phyloP scores from a whole-genome alignment of 2,113 vertebrate species.

The Apistogramma diplotaenia region DNA sequence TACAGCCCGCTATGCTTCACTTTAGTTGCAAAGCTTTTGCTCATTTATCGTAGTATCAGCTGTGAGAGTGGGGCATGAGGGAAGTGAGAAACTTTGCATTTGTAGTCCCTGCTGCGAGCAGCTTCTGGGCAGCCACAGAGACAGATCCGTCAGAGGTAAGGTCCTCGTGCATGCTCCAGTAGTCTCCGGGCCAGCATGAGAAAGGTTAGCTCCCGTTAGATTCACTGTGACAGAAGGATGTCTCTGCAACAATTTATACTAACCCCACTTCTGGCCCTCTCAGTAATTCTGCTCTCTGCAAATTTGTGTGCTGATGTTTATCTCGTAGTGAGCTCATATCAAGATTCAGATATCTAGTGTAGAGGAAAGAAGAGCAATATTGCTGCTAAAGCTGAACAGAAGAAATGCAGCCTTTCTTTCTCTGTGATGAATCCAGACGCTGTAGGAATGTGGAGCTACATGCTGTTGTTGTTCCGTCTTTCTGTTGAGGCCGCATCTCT shows the following conservation, averaged over 20 bases:
- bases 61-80: not conserved
- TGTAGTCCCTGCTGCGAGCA: not conserved
- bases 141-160: slow-evolving; percentile 12
- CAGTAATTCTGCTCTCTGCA: not conserved
- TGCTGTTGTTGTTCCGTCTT: not conserved
- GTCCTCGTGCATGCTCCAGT: slow-evolving; percentile 11
- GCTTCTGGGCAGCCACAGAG: slow-evolving; percentile 8
- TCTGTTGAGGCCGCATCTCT: not conserved
- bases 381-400: not conserved
- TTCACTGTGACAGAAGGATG: slow-evolving; percentile 23
- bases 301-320: not conserved
- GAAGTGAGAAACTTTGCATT: not conserved
- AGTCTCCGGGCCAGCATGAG: not conserved
- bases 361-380: not conserved
- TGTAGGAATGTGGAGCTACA: slow-evolving; percentile 17
- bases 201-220: slow-evolving; percentile 45
- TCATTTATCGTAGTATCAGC: slow-evolving; percentile 3
- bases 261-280: not conserved
- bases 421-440: not conserved
- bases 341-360: not conserved
- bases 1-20: not conserved
- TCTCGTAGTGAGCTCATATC: not conserved
- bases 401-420: not conserved
- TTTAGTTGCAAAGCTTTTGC: not conserved
- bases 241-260: slow-evolving; percentile 3